These are phyloP conservation scores for Diabrotica balteata DNA, from an alignment of 2,888 invertebrate species.

Conservation along the genomic window DNA sequence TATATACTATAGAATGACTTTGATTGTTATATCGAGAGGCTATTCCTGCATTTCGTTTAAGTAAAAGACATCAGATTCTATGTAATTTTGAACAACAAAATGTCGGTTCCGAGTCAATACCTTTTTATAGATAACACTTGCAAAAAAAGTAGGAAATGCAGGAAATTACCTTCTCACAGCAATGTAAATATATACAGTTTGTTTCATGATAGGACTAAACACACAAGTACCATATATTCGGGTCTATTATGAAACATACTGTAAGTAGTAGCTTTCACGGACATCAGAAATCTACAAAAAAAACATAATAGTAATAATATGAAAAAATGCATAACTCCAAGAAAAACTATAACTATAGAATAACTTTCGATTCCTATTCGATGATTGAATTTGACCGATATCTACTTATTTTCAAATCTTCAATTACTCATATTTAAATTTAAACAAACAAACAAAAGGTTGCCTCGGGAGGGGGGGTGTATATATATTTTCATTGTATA, in stretches of 20 bases:
- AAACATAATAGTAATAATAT: conserved; percentile 28
- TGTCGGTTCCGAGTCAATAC: not conserved
- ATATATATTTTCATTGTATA: conserved; percentile 12
- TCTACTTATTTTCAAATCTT: conserved; percentile 5
- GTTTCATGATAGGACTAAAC: too few relatives aligned
- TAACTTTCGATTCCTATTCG: conserved; percentile 48
- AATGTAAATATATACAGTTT: conserved; percentile 27
- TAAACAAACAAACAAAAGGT: conserved; percentile 30
- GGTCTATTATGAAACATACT: conserved; percentile 6
- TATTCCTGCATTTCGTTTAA: conserved; percentile 13
- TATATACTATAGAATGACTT: conserved; percentile 50
- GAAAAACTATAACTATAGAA: conserved; percentile 56
- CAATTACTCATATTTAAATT: conserved; percentile 22
- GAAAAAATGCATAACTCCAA: conserved; percentile 32
- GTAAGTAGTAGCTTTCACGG: conserved; percentile 26
- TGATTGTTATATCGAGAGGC: conserved; percentile 45
- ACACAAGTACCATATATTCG: conserved; percentile 4
- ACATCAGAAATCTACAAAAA: conserved; percentile 34
- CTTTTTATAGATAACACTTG: not conserved
- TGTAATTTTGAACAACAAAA: not conserved
- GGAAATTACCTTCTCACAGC: conserved; percentile 23
- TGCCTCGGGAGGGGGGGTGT: conserved; percentile 14
- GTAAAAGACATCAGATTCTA: too few relatives aligned
- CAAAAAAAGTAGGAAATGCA: conserved; percentile 11
- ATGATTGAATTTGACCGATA: conserved; percentile 47